phyloP scores from a whole-genome alignment of 2,113 vertebrate species.

The Lepus europaeus region DNA sequence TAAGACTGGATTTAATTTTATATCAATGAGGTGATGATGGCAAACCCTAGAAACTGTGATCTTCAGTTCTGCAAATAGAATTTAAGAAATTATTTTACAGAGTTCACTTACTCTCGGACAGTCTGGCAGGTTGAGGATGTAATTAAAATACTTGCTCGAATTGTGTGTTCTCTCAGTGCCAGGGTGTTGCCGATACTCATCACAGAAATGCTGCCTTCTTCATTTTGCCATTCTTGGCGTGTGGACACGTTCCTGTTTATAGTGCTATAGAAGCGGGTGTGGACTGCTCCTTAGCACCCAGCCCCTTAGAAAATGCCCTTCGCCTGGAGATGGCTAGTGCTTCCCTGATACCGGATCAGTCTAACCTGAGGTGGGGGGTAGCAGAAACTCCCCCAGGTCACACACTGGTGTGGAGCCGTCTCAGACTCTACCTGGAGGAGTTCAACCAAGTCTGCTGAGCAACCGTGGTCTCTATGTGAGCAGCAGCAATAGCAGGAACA shows the following conservation, averaged over 20 bases:
- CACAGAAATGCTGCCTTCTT: neutral
- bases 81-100: constrained; percentile 13
- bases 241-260: neutral
- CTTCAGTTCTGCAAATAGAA: neutral
- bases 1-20: neutral
- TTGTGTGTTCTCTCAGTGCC: neutral
- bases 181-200: neutral
- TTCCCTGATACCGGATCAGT: neutral
- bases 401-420: neutral
- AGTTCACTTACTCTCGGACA: constrained; percentile 23
- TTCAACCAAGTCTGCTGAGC: neutral
- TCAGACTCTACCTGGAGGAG: neutral
- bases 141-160: neutral
- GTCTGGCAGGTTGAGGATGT: neutral
- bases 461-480: neutral
- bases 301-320: too few relatives aligned
- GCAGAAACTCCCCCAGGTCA: neutral
- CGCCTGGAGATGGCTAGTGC: neutral
- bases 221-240: neutral
- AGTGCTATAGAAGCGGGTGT: neutral
- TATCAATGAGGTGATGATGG: neutral
- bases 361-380: neutral
- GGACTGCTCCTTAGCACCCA: neutral
- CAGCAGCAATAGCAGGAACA: rapidly evolving
- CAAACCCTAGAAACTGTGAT: neutral